A percentile compares a stretch with the other conserved stretches of the same genome.
phyloP scores from a whole-genome alignment of 1,140 invertebrate species.

The Neodiprion pinetum region DNA sequence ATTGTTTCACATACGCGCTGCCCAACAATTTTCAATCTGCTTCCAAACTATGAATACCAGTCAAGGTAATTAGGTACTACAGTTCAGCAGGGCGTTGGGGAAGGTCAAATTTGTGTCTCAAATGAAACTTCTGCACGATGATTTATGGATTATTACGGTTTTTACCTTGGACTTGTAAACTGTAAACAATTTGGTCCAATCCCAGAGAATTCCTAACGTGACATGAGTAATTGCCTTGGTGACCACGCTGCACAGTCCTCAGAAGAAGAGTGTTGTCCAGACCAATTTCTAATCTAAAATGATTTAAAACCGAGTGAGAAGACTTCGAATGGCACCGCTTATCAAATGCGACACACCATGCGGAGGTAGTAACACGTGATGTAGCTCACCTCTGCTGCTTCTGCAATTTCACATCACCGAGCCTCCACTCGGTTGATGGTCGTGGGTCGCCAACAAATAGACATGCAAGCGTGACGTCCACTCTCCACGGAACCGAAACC shows the following conservation, averaged over 20 bases:
- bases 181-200: constrained; percentile 68
- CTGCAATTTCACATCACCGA: constrained; percentile 55
- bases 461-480: constrained; percentile 67
- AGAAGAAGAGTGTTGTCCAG: constrained; percentile 68
- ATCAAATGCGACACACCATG: background rate
- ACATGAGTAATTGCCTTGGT: constrained; percentile 74
- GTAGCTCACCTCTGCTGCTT: constrained; percentile 48
- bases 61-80: constrained; percentile 3
- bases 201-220: constrained; percentile 67
- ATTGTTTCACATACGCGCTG: background rate
- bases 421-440: constrained; percentile 63
- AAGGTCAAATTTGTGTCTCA: background rate
- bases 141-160: constrained; percentile 34
- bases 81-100: background rate
- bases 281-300: constrained; percentile 58
- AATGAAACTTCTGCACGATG: background rate
- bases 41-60: background rate
- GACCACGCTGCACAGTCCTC: constrained; percentile 63
- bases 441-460: constrained; percentile 67
- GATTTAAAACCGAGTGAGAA: constrained; percentile 23
- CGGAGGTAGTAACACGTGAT: background rate
- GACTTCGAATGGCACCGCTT: background rate
- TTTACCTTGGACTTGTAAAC: constrained; percentile 67
- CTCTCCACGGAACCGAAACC: constrained; percentile 62
- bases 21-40: background rate